Percentiles rank a stretch among this genome's conserved stretches.
phyloP scores from a whole-genome alignment of 1,140 invertebrate species.

The Helicoverpa armigera region DNA sequence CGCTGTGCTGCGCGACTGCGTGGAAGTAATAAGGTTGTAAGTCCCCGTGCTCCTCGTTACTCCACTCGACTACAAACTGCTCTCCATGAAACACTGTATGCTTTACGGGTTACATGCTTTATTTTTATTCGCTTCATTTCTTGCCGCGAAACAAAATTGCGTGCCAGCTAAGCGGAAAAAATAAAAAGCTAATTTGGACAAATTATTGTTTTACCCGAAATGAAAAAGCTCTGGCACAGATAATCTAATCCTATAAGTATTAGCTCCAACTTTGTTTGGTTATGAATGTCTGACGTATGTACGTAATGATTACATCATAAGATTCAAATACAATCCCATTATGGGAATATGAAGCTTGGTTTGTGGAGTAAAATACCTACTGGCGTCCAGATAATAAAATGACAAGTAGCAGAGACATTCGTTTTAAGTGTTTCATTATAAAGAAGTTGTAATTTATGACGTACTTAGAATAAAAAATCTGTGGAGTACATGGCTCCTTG shows the following conservation, averaged over 20 bases:
- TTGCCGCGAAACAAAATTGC: neutral
- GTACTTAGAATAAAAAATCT: constrained; percentile 54
- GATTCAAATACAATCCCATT: constrained; percentile 21
- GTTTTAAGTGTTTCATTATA: constrained; percentile 49
- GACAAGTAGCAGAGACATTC: constrained; percentile 34
- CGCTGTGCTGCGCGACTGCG: constrained; percentile 6
- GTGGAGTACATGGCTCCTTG: constrained; percentile 49
- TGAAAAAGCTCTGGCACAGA: neutral
- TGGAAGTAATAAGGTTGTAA: constrained; percentile 27
- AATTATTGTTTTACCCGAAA: neutral
- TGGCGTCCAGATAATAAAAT: constrained; percentile 39
- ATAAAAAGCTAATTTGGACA: neutral
- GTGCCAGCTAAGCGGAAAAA: neutral
- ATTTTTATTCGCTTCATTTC: neutral
- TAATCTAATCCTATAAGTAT: neutral
- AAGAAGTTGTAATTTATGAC: constrained; percentile 53
- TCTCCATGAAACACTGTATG: constrained; percentile 3
- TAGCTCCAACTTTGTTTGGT: no score
- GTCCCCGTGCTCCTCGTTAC: constrained; percentile 4
- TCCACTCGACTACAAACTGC: neutral
- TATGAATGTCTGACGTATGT: neutral
- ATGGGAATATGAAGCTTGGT: neutral
- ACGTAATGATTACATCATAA: constrained; percentile 10
- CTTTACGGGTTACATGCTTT: neutral
- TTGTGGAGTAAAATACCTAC: constrained; percentile 31